Evolutionary conservation across 2,888 invertebrate genomes (phyloP), one percentile per base, ranked within the genome.

Genomic region (Drosophila buzzatii): DNA sequence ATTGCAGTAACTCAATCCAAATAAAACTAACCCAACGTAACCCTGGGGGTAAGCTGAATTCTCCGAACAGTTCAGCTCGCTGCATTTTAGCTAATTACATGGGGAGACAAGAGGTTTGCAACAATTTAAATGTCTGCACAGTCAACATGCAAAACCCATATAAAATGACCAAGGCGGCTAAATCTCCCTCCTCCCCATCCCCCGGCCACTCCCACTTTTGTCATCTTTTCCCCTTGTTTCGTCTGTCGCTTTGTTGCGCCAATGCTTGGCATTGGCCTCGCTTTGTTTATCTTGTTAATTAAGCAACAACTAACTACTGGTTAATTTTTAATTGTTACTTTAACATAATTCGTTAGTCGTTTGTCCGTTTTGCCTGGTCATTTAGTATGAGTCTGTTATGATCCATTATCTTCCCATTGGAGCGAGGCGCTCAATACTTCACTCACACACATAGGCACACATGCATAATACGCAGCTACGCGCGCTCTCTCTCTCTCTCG

Each of bases 261-360:
- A 27, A 27, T 27, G 62, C 49, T 23, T 68, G 47, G 60, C 75
- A 35, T 59, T 60, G 66, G 49, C 59, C 57, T 49, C 70, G 33
- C 58, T 70, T 61, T 81, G 78, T 84, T 86, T 69, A 74, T 70
- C 87, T 89, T 79, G 84, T 89, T 85, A 89, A 86, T 84, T 84
- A 76, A 76, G 71, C 71, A 60, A 67, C 67, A 81, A 79, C 76
- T 75, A 89, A 85, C 81, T 81, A 76, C 72, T 84, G 73, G 57
- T 84, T 85, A 86, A 79, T 72, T 86, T 81, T 86, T 85, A 85
- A 89, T 89, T 88, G 82, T 79, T 89, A 62, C 74, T 65, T 65
- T 70, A 81, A 65, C 62, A 67, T 79, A 72, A 81, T 83, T 81
- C 81, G 71, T 72, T 56, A 60, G 58, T 37, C 35, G 61, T 18